Conservation (phyloP, 2,888 invertebrate species). For the Flexamia atlantica region DNA sequence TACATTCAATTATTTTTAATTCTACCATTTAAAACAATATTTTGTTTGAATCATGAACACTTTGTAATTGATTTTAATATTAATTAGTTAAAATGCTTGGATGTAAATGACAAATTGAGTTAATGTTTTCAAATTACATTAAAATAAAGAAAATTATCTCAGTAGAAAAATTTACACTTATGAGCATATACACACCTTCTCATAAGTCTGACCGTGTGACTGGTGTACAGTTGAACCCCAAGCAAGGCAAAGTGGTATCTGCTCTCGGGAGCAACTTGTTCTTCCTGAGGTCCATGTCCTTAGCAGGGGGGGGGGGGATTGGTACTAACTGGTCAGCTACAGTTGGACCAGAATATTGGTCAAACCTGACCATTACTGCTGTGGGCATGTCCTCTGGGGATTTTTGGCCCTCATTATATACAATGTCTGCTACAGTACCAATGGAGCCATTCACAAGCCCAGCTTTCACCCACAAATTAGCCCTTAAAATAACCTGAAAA, state of each 20-base stretch:
- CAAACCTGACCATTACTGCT: not conserved
- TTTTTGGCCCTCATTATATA: not conserved
- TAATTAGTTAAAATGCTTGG: no score
- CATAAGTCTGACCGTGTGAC: not conserved
- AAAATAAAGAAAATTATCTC: no score
- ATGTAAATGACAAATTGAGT: no score
- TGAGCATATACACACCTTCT: not conserved
- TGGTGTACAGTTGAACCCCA: not conserved
- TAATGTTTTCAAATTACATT: no score
- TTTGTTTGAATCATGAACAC: no score
- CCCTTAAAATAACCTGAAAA: constrained; percentile 19
- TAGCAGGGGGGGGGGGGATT: not conserved
- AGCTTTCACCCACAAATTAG: constrained; percentile 46
- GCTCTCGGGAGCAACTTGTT: not conserved
- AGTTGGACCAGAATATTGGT: not conserved
- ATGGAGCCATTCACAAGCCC: constrained; percentile 41
- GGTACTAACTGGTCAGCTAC: not conserved
- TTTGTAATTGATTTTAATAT: no score
- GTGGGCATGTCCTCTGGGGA: not conserved
- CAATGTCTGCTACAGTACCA: constrained; percentile 43
- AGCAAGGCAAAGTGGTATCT: not conserved
- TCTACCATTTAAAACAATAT: no score
- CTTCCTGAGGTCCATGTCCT: not conserved
- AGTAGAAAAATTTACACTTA: no score
- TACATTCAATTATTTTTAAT: no score